A percentile compares a stretch with the other conserved stretches of the same genome.
phyloP scores from a whole-genome alignment of 1,140 invertebrate genomes.

The Sycophaga agraensis region DNA sequence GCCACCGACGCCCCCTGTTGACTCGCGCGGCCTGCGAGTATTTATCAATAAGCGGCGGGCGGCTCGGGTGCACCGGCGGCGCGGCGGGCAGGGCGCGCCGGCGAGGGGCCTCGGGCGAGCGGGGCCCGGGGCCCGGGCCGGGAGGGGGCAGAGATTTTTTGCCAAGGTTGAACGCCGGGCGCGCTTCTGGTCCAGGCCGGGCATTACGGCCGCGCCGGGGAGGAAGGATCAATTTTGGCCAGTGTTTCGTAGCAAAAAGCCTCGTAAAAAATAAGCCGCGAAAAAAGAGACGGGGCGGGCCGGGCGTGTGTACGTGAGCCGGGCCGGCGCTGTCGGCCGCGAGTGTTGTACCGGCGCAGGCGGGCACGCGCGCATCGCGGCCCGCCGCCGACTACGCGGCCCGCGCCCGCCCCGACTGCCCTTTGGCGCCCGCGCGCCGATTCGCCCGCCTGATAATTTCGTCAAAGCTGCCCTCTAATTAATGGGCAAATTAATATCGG shows the following conservation, averaged over 20 bases:
- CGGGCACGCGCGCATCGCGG: no score
- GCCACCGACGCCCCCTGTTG: no score
- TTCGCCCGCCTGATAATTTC: constrained; percentile 6
- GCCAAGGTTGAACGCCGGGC: neutral
- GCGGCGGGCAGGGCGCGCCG: neutral
- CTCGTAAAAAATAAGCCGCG: neutral
- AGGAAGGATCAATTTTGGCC: constrained; percentile 13
- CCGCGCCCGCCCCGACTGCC: no score
- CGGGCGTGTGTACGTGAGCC: neutral
- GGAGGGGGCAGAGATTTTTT: neutral
- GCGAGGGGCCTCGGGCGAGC: neutral
- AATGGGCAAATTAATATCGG: constrained; percentile 8
- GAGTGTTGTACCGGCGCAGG: no score
- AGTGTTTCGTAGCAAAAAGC: neutral
- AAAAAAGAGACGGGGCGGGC: neutral
- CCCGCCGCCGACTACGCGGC: no score
- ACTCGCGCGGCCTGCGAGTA: no score
- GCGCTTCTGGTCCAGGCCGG: neutral
- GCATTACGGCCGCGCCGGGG: neutral
- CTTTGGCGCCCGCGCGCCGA: no score
- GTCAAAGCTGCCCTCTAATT: neutral
- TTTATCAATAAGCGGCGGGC: no score
- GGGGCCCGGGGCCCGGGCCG: neutral
- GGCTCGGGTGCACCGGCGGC: neutral
- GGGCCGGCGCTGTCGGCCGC: no score